Evolutionary conservation across 2,797 vertebrate genomes (phyloP), one percentile per base, ranked within the genome.

Genomic region (Sebastes baramenuke): DNA sequence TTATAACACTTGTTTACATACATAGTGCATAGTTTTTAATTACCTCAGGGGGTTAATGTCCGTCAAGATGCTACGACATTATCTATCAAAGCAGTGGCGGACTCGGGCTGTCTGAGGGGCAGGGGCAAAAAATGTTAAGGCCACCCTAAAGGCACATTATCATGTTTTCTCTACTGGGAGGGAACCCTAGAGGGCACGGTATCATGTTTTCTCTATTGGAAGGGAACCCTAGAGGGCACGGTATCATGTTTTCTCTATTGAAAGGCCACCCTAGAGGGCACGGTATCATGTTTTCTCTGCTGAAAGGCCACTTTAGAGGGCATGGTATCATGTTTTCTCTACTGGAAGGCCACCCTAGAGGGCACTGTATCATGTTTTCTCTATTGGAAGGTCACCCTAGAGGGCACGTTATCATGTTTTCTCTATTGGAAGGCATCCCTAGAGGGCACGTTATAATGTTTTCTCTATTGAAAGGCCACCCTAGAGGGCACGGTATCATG

Each of bases 191-290:
- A 38, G 36, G 38, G 38, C 34, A 34, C 0, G 10, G 0, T 34
- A 34, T 34, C 34, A 34, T 30, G 30, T 30, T 30, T 30, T 34
- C 34, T 34, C 4, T 34, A 1, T 0, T 34, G 32, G 0, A 32
- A 32, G 32, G 9, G 0, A 0, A 34, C 32, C 0, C 0, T 34
- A 34, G 9, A 34, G 32, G 32, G 9, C 9, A 34, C 0, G 1
- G 0, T 10, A 3, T 34, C 9, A 34, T 32, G 8, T 32, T 32
- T 9, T 32, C 32, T 32, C 32, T 32, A 1, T 0, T 32, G 32
- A 0, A 32, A 32, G 32, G 9, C 1, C 0, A 3, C 32, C 0
- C 0, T 32, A 32, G 32, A 32, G 32, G 32, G 32, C 32, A 32
- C 0, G 0, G 0, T 32, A 32, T 32, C 1, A 32, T 32, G 32